Percentiles rank a stretch among this genome's conserved stretches.
Conservation (phyloP, 2,797 vertebrate species). For the Phataginus tetradactyla region DNA sequence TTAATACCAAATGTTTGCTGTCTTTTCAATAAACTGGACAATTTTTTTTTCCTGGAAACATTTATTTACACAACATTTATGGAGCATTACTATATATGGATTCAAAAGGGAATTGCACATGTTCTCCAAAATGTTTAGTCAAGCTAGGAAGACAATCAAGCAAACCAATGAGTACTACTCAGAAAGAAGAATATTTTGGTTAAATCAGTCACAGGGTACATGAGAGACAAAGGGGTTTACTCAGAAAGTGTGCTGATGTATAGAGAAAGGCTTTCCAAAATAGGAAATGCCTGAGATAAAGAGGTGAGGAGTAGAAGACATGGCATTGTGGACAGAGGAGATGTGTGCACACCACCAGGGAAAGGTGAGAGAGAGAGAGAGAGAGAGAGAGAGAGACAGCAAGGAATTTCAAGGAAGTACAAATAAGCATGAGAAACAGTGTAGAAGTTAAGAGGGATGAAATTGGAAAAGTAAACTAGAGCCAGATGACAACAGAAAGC, state of each 20-base stretch:
- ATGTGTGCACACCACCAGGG: not conserved
- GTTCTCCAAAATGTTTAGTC: not conserved
- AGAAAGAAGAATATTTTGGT: not conserved
- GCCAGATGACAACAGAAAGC: not conserved
- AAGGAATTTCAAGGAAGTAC: not conserved
- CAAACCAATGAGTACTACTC: not conserved
- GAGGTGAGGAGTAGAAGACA: not conserved
- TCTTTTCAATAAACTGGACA: not conserved
- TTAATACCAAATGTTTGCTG: not conserved
- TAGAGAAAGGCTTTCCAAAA: not conserved
- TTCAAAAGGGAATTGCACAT: not conserved
- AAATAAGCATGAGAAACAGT: not conserved
- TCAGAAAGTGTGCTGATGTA: rapidly evolving
- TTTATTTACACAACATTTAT: not conserved
- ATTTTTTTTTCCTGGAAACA: not conserved
- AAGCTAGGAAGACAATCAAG: not conserved
- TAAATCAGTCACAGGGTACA: not conserved
- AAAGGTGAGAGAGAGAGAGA: not conserved
- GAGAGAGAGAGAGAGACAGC: not conserved
- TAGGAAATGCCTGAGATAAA: not conserved
- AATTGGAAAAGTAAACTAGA: not conserved
- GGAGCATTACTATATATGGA: not conserved
- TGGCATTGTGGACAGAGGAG: not conserved
- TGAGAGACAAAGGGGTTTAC: not conserved
- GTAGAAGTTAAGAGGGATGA: not conserved